Conservation (phyloP, 2,888 invertebrate genomes). For the Hanleya hanleyi region DNA sequence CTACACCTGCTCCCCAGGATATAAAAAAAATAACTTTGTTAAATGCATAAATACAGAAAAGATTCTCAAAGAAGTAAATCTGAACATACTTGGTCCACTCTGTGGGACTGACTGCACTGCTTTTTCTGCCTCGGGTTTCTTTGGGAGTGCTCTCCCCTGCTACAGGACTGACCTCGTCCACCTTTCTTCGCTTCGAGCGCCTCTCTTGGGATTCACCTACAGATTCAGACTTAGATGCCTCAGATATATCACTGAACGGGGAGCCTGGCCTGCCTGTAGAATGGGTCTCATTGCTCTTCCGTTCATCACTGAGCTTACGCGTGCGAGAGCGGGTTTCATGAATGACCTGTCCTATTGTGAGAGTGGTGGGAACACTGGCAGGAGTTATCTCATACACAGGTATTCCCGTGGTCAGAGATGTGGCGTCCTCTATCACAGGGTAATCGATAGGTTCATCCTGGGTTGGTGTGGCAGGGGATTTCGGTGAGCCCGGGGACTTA, state of each 20-base stretch:
- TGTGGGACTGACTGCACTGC: background rate
- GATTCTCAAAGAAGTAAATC: too few relatives aligned
- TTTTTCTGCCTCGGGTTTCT: background rate
- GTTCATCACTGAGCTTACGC: slow-evolving; percentile 39
- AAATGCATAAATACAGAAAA: too few relatives aligned
- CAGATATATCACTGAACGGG: slow-evolving; percentile 52
- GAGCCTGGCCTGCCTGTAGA: slow-evolving; percentile 29
- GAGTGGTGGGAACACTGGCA: slow-evolving; percentile 4
- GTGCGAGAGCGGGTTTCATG: slow-evolving; percentile 14
- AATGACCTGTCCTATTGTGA: slow-evolving; percentile 9
- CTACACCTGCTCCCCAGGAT: too few relatives aligned
- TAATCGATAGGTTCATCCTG: slow-evolving; percentile 37
- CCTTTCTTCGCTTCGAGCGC: background rate
- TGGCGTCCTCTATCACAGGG: slow-evolving; percentile 1
- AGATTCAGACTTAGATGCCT: slow-evolving; percentile 36
- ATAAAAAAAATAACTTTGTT: too few relatives aligned
- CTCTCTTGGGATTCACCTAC: slow-evolving; percentile 13
- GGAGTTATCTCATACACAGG: slow-evolving; percentile 20
- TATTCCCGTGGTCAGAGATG: slow-evolving; percentile 13
- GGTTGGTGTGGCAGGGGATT: slow-evolving; percentile 41
- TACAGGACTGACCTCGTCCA: slow-evolving; percentile 7
- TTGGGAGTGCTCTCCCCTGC: background rate
- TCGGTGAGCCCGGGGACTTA: slow-evolving; percentile 3
- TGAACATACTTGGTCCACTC: background rate
- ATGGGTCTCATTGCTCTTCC: slow-evolving; percentile 34